Conservation (phyloP, 2,888 invertebrate genomes). For the Pimpla rufipes region DNA sequence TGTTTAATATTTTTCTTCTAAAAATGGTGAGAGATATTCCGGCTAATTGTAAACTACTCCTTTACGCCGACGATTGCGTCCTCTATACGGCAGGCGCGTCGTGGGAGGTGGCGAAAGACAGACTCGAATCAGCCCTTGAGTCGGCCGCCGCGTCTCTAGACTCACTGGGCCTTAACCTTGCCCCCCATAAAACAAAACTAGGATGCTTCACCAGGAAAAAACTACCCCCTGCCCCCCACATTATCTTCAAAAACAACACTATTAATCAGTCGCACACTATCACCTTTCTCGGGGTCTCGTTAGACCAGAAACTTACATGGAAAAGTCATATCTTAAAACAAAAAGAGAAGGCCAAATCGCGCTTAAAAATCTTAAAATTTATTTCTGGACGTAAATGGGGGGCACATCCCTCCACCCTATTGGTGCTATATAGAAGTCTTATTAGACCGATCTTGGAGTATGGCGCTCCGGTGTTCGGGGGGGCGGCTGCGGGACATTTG, state of each 20-base stretch:
- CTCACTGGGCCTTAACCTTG: background rate
- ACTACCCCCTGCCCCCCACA: too few relatives aligned
- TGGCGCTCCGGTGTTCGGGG: background rate
- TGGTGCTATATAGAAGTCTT: background rate
- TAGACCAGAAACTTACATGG: background rate
- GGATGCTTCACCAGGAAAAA: conserved; percentile 15
- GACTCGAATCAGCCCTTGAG: too few relatives aligned
- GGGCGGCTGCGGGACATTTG: background rate
- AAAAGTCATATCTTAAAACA: background rate
- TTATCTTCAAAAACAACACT: too few relatives aligned
- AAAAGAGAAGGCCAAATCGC: background rate
- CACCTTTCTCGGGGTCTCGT: background rate
- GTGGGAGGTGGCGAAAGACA: background rate
- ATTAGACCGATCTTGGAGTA: background rate
- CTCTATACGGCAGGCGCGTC: background rate
- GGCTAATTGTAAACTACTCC: background rate
- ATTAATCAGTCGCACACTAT: background rate
- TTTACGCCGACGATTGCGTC: conserved; percentile 11
- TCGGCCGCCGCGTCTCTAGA: too few relatives aligned
- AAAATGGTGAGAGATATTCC: background rate
- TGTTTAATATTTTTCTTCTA: conserved; percentile 7
- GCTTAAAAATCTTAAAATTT: background rate
- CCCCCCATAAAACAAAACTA: conserved; percentile 6
- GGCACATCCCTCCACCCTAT: background rate
- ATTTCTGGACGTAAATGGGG: background rate